Evolutionary conservation across 2,113 vertebrate genomes (phyloP).

Genomic region (Python bivittatus): DNA sequence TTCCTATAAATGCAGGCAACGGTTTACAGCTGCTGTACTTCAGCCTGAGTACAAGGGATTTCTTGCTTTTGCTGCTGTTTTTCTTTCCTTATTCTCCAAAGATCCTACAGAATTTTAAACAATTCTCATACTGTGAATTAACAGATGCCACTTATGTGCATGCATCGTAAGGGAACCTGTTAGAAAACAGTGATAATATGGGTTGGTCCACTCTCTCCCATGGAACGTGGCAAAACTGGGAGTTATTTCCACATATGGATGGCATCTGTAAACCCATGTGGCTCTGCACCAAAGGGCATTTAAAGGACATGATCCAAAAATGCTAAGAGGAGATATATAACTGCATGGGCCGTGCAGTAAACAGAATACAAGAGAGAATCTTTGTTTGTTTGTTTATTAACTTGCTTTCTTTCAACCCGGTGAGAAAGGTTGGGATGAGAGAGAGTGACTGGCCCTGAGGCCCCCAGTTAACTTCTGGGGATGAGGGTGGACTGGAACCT

Average conservation of each 20-base stretch:
- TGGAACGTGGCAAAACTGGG: neutral
- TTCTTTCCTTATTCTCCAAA: neutral
- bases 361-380: neutral
- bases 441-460: neutral
- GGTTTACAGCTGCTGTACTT: slow-evolving; percentile 20
- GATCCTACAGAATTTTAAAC: neutral
- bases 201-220: neutral
- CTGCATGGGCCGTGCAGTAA: neutral
- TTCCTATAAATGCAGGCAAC: slow-evolving; percentile 44
- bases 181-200: neutral
- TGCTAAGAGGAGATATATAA: neutral
- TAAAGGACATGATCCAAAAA: neutral
- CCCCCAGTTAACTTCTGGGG: neutral
- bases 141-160: too few species aligned
- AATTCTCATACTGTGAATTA: neutral
- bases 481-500: neutral
- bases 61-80: neutral
- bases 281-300: neutral
- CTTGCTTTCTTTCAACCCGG: neutral
- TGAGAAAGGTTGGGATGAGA: neutral
- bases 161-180: too few species aligned
- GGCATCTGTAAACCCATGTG: neutral
- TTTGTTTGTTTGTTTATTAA: too few species aligned
- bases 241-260: neutral
- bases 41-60: neutral